Evolutionary conservation across 2,797 vertebrate species (phyloP).

Genomic region (Rhinophrynus dorsalis): DNA sequence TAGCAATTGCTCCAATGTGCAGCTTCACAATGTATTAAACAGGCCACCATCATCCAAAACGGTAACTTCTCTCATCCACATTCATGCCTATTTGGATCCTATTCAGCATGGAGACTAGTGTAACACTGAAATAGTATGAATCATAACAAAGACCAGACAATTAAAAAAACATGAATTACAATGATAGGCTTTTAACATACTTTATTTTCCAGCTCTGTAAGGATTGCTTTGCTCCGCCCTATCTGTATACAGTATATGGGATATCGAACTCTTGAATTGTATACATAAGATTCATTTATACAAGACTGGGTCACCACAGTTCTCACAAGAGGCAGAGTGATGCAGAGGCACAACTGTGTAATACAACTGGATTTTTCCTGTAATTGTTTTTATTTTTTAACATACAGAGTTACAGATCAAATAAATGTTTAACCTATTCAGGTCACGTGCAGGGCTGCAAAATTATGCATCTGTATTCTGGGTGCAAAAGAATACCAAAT

Average conservation of each 20-base stretch:
- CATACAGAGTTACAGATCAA: slow-evolving; percentile 37
- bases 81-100: too few species aligned
- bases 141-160: too few species aligned
- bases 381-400: slow-evolving; percentile 10
- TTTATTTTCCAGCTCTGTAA: slow-evolving; percentile 48
- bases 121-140: too few species aligned
- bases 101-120: too few species aligned
- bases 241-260: slow-evolving; percentile 45
- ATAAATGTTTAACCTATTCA: slow-evolving; percentile 13
- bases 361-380: slow-evolving; percentile 46
- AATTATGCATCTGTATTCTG: slow-evolving; percentile 19
- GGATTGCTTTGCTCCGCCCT: slow-evolving; percentile 41
- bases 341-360: slow-evolving; percentile 50
- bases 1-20: too few species aligned
- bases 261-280: slow-evolving; percentile 41
- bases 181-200: slow-evolving; percentile 18
- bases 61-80: too few species aligned
- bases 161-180: not conserved
- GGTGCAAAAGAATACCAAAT: slow-evolving; percentile 23
- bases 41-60: too few species aligned
- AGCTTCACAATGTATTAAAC: too few species aligned
- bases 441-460: slow-evolving; percentile 30
- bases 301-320: slow-evolving; percentile 46
- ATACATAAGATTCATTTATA: slow-evolving; percentile 49
- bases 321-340: slow-evolving; percentile 48